Evolutionary conservation across 2,797 vertebrate genomes (phyloP), one percentile per base, ranked within the genome.

Genomic region (Paedocypris micromegethes): DNA sequence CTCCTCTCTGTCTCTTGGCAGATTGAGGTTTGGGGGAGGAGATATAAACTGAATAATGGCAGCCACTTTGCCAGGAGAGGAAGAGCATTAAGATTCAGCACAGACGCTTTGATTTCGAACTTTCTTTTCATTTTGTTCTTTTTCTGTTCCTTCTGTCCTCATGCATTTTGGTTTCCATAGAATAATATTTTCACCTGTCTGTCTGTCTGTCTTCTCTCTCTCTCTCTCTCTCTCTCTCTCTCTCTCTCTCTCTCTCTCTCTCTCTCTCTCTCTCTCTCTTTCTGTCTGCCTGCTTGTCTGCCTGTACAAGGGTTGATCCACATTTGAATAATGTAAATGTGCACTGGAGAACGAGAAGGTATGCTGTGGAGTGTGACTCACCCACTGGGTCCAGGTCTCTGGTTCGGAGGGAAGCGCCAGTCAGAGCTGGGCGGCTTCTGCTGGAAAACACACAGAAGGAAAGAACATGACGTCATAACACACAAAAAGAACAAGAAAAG

Each of bases 361-460:
- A 48, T 53, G 68, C 68, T 57, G 55, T 44, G 52, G 42, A 9
- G 62, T n/a, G 38, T 64, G 64, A 96, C 94, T 95, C 81, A 99
- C 97, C 97, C 94, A 57, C 96, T 98, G 4, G 95, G 94, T 90
- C 96, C 94, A 0, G 96, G 96, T 91, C 95, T 93, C 87, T 93
- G 94, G 82, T 94, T 93, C 88, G 98, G 96, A 78, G 92, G 94
- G 82, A 98, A 98, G 77, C 93, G 95, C 97, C 97, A 99, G 82
- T 99, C 97, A 68, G 93, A 91, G 83, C 94, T 94, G 70, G 97
- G 94, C n/a, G 96, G 96, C 82, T 94, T 95, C 93, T 98, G 96
- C 96, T 99, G 93, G 79, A 83, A 87, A 23, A 81, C 45, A 85
- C 48, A 80, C 60, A 68, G 46, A 75, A 52, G 62, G 41, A 53